Conservation (phyloP, 1,140 invertebrate species). For the Drosophila varians region DNA sequence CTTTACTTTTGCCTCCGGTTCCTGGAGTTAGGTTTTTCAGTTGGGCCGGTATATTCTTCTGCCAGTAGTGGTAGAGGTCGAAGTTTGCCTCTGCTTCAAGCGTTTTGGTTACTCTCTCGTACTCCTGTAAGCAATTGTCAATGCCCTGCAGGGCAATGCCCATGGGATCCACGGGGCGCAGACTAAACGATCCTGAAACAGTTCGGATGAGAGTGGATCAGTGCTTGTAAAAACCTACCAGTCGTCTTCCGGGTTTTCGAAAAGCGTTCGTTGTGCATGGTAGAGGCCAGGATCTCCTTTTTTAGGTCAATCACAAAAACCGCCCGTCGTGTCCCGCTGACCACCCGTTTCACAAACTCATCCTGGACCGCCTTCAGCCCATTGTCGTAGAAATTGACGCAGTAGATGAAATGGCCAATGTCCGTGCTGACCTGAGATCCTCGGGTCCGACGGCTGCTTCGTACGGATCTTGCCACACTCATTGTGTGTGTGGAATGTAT, state of each 20-base stretch:
- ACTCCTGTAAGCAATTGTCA: conserved; percentile 32
- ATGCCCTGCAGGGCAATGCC: conserved; percentile 30
- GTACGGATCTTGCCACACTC: conserved; percentile 13
- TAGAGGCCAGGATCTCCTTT: conserved; percentile 16
- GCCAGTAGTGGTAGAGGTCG: conserved; percentile 49
- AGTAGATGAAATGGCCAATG: conserved; percentile 37
- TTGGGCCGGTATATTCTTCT: conserved; percentile 43
- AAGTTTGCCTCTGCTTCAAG: conserved; percentile 55
- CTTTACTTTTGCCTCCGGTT: neutral
- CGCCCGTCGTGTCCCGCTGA: conserved; percentile 39
- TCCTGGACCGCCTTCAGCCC: conserved; percentile 55
- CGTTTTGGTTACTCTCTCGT: conserved; percentile 17
- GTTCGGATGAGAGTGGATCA: neutral
- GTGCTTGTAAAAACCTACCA: neutral
- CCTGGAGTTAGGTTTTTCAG: conserved; percentile 24
- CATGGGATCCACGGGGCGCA: conserved; percentile 24
- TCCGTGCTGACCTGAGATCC: neutral
- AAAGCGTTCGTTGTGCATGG: neutral
- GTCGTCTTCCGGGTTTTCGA: neutral
- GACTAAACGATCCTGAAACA: neutral
- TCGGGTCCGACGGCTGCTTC: conserved; percentile 4
- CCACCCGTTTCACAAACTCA: conserved; percentile 53
- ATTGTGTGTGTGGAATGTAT: conserved; percentile 2
- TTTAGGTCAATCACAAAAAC: conserved; percentile 65
- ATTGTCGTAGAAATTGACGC: conserved; percentile 65